Evolutionary conservation across 1,140 invertebrate species (phyloP), one percentile per base, ranked within the genome.

Genomic region (Pomacea maculata): DNA sequence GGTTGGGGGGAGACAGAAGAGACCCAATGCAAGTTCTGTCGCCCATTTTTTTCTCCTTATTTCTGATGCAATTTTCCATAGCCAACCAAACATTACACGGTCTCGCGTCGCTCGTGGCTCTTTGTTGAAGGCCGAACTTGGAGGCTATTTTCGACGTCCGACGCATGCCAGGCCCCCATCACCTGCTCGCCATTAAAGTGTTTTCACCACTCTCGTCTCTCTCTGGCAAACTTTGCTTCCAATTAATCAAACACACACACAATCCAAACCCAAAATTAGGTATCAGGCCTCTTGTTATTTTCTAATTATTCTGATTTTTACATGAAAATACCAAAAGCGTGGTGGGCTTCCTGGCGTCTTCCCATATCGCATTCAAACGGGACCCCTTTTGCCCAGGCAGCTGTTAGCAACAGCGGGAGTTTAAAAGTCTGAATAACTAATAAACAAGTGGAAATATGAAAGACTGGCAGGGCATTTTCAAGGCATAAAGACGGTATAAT

Each of bases 191-290:
- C 73, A 75, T 75, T 75, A 75, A 75, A 75, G 19, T 55, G 52
- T 75, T 75, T 75, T 54, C 55, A 21, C 73, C 52, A 21, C 52
- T n/a, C 73, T 57, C 54, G 21, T 57, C 73, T 21, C n/a, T 75
- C 52, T n/a, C 54, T 21, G 19, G n/a, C 17, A 54, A 75, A 75
- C 73, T 75, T 75, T 52, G 52, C 73, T 75, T 29, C 73, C 73
- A 75, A 75, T 75, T 75, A 75, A 75, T 75, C 73, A 75, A 75
- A 75, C 73, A 75, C 73, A 75, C 73, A 75, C 73, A 75, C 73
- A 75, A 57, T 75, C 73, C 21, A 57, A 75, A 17, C 73, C 73
- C 73, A 75, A 75, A 75, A 75, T 75, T 75, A 75, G 45, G 73
- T 55, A 75, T 75, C 57, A 54, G 73, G 73, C 52, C 52, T 52